These are phyloP conservation scores for Caenorhabditis sp. DNA, from an alignment of 2,888 invertebrate genomes.

Conservation along the genomic window DNA sequence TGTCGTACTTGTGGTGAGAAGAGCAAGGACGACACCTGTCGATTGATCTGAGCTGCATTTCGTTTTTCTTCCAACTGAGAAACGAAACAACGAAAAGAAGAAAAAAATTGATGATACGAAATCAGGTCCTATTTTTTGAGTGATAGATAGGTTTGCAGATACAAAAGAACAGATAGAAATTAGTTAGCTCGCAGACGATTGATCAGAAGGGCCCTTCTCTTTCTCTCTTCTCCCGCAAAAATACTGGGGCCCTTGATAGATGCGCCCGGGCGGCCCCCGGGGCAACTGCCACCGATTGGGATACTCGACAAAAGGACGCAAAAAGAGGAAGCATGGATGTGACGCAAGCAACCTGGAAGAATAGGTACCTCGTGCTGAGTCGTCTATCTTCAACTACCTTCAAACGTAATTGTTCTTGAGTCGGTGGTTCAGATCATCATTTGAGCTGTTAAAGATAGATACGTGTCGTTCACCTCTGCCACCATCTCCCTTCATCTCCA, in stretches of 20 bases:
- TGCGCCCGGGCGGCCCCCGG: conserved; percentile 13
- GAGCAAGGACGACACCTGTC: conserved; percentile 44
- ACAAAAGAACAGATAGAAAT: conserved; percentile 59
- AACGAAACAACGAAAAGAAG: conserved; percentile 25
- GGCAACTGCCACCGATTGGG: conserved; percentile 41
- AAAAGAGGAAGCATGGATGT: conserved; percentile 17
- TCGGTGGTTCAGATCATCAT: conserved; percentile 27
- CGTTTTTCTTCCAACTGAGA: conserved; percentile 35
- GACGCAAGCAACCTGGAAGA: conserved; percentile 62
- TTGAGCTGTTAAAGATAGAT: conserved; percentile 56
- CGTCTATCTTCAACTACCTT: conserved; percentile 14
- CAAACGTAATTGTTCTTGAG: conserved; percentile 48
- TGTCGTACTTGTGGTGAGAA: conserved; percentile 43
- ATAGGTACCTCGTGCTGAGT: conserved; percentile 40
- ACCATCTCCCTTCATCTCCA: no score
- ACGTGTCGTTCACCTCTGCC: conserved; percentile 46
- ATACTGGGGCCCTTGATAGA: conserved; percentile 52
- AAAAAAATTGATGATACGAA: conserved; percentile 31
- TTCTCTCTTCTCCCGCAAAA: conserved; percentile 29
- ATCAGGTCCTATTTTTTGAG: conserved; percentile 37
- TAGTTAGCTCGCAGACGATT: conserved; percentile 42
- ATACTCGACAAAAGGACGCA: conserved; percentile 44
- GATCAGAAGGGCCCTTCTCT: conserved; percentile 31
- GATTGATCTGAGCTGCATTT: conserved; percentile 27
- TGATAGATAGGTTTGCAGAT: conserved; percentile 49